Evolutionary conservation across 1,140 invertebrate genomes (phyloP), one percentile per base, ranked within the genome.

Genomic region (Drosophila albomicans): DNA sequence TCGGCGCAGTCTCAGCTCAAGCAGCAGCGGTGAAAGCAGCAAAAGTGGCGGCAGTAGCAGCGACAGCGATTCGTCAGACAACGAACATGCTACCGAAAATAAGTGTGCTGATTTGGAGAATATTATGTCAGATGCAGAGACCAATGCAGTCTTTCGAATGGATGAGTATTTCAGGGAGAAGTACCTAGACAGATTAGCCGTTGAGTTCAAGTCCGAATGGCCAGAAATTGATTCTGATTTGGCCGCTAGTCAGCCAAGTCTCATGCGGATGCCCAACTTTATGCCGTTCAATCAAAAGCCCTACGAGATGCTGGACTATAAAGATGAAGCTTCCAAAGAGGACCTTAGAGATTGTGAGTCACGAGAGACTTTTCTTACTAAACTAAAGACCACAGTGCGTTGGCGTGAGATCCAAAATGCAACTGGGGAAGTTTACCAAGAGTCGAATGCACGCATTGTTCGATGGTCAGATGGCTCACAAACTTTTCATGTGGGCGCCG

Each of bases 401-500:
- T 86, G 82, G 82, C 65, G 82, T 0, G 25, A 72, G 8, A 52
- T 6, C 11, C n/a, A 28, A 5, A 52, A 75, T 5, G 6, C 38
- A 0, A 35, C 25, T 8, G 72, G 72, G 2, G 13, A 35, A 6
- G 2, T 75, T 6, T 11, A 3, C 6, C 82, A 56, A 30, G 68
- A 87, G 41, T 82, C 82, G 0, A 86, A 87, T 66, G 52, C 82
- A 1, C 66, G 51, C 3, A 38, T 86, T 4, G 62, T 82, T 2
- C 75, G 57, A 52, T 86, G 82, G 82, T 73, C 75, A 1, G 82
- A 86, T 35, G 76, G 72, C 32, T 76, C 67, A 5, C 38, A 82
- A 38, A 87, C 82, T 1, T 76, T 82, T 20, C 82, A 87, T 11
- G 58, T 87, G 13, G 82, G 82, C 15, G 61, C 15, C 11, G 79